phyloP scores from a whole-genome alignment of 2,113 vertebrate genomes.

The Cyprinodon variegatus region DNA sequence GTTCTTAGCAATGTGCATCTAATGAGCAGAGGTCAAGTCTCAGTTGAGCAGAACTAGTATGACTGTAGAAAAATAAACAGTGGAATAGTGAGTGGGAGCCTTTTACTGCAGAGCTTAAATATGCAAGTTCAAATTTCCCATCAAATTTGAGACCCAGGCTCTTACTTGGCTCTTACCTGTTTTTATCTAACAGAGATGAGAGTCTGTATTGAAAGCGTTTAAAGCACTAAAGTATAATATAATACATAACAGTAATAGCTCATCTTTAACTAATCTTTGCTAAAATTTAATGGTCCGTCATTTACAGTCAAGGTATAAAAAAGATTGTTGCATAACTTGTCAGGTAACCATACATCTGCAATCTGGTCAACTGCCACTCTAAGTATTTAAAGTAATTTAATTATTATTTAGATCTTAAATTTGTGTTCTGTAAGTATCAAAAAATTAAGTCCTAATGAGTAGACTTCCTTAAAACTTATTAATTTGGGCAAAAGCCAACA shows the following conservation, averaged over 20 bases:
- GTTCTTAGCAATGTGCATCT: conserved; percentile 41
- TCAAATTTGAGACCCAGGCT: conserved; percentile 32
- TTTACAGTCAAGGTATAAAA: conserved; percentile 31
- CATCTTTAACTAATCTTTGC: conserved; percentile 55
- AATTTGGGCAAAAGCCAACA: background rate
- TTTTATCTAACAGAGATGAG: conserved; percentile 30
- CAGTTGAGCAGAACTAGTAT: conserved; percentile 41
- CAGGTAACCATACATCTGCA: conserved; percentile 1
- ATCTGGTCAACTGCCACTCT: conserved; percentile 8
- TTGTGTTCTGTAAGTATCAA: background rate
- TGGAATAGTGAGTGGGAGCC: conserved; percentile 19
- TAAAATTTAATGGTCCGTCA: conserved; percentile 14
- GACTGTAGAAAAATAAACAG: conserved; percentile 71
- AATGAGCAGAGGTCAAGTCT: conserved; percentile 63
- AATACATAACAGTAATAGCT: conserved; percentile 30
- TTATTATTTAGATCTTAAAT: background rate
- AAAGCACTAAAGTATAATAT: conserved; percentile 8
- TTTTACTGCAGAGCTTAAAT: conserved; percentile 25
- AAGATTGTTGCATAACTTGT: background rate
- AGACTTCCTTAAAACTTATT: background rate
- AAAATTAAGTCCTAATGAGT: background rate
- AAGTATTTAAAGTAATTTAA: background rate
- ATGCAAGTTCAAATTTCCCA: conserved; percentile 26
- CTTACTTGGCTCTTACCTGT: conserved; percentile 45
- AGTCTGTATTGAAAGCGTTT: conserved; percentile 41